Base-by-base conservation (phyloP, 1,140 invertebrate genomes). In the Anagrus nilaparvatae region DNA sequence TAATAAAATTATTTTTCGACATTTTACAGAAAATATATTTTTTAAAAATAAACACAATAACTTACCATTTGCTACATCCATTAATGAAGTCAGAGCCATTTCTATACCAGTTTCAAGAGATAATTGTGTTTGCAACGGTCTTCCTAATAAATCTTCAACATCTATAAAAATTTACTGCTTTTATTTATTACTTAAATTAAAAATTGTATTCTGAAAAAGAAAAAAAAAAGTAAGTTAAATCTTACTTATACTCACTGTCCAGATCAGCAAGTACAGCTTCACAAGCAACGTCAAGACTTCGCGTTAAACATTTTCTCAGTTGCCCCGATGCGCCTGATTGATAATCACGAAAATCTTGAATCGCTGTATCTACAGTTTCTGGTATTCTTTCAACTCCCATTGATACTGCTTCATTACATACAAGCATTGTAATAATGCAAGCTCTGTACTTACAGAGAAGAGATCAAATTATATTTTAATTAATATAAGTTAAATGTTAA, bases 101-200 rank as follows among this genome's bases (percentile, higher is more conserved):
- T 80, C 77, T 14, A 81, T 62, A n/a, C 77, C 78, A 18, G 77
- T 81, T 60, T 82, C 78, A 1, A 59, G 56, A 3, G 75, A 65
- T 36, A 82, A 65, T 43, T 78, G 72, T 19, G 63, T 58, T 58
- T 80, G 79, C 41, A 81, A 77, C 9, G 78, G 77, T 48, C 72
- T 70, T 5, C 79, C 80, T n/a, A 82, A 55, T 19, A 82, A 60
- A 29, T 71, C 63, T 50, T 78, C 76, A 12, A 77, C 71, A 53
- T 78, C 80, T 82, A 61, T 27, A 71, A 63, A 42, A 47, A 27
- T n/a, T n/a, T n/a, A n/a, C n/a, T n/a, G n/a, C n/a, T n/a, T n/a
- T n/a, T n/a, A n/a, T n/a, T n/a, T n/a, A n/a, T n/a, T n/a, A n/a
- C n/a, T n/a, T n/a, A 27, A 27, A 6, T 27, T 12, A 27, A 8